Evolutionary conservation across 2,113 vertebrate species (phyloP).

Genomic region (Psettodes erumei): DNA sequence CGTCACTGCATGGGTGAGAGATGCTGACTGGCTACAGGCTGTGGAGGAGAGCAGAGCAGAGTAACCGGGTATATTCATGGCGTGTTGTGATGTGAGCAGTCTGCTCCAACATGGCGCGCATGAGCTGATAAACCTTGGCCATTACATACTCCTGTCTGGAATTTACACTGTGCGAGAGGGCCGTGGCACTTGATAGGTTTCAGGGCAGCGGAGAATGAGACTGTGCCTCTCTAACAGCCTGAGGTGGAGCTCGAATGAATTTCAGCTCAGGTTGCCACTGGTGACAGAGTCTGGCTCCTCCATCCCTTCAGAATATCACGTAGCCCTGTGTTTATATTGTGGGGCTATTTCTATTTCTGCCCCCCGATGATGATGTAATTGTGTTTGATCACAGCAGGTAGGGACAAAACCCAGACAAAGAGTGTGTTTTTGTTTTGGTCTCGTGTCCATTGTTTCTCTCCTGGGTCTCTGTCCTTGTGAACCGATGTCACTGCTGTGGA

Average conservation of each 20-base stretch:
- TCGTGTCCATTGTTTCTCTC: constrained; percentile 61
- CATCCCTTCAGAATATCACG: constrained; percentile 37
- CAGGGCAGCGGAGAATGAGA: constrained; percentile 1
- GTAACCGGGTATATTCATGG: constrained; percentile 26
- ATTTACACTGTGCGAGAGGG: constrained; percentile 56
- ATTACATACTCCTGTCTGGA: constrained; percentile 76
- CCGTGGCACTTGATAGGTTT: constrained; percentile 16
- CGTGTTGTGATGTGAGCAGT: constrained; percentile 75
- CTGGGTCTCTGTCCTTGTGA: constrained; percentile 24
- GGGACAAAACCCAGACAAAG: constrained; percentile 17
- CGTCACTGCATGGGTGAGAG: constrained; percentile 29
- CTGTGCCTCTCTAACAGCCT: constrained; percentile 15
- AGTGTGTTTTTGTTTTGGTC: constrained; percentile 59
- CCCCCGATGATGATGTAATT: constrained; percentile 25
- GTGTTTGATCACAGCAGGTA: constrained; percentile 72
- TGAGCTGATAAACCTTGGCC: constrained; percentile 67
- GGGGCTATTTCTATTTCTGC: constrained; percentile 33
- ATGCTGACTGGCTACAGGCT: constrained; percentile 57
- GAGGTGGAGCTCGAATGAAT: constrained; percentile 4
- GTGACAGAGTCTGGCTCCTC: constrained; percentile 19
- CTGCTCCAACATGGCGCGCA: constrained; percentile 79
- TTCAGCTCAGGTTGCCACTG: constrained; percentile 37
- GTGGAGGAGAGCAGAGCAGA: constrained; percentile 32
- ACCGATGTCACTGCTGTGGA: constrained; percentile 11
- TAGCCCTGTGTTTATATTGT: constrained; percentile 26